Base-by-base conservation (phyloP, 2,113 vertebrate species). In the Euleptes europaea region DNA sequence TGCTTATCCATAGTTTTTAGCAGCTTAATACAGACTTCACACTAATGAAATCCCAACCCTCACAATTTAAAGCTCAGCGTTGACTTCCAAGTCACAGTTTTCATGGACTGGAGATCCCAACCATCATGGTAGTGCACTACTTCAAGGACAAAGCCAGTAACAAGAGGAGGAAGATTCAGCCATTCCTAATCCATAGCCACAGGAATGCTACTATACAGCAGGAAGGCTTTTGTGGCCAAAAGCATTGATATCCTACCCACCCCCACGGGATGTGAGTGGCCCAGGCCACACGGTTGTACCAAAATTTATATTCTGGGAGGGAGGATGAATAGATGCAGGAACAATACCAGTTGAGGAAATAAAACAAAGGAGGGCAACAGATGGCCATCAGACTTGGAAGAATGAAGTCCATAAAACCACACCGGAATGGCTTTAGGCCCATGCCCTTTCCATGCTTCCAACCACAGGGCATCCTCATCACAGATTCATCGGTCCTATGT, bases 401-500 rank as follows among this genome's bases (percentile, higher is more conserved):
- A 49, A 80, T 28, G 49, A 75, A 54, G 44, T 49, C 72, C 72
- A n/a, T 13, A 1, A 72, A 65, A 1, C 1, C 63, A 1, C n/a
- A 15, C 31, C n/a, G 17, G 44, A 74, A 49, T 74, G 51, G 6
- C 86, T 78, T 26, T 83, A 70, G 17, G 38, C 87, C 90, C 90
- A 40, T 78, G 74, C 77, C 3, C 10, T 70, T 80, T 86, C 60
- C 84, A 84, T 0, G 8, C 88, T 80, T 93, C 93, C 91, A 84
- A 81, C 83, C 13, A 85, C 31, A 86, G 90, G 93, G 93, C 93
- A 92, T 95, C 94, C 95, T 96, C 93, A 94, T 97, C 96, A 97
- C 96, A 97, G 96, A 96, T 96, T 96, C 91, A 63, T 96, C 96
- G 96, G 96, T 97, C 96, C 96, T 97, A 96, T 94, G 95, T 97